Conservation (phyloP, 2,888 invertebrate species). For the Rhimphoctona megacephalus region DNA sequence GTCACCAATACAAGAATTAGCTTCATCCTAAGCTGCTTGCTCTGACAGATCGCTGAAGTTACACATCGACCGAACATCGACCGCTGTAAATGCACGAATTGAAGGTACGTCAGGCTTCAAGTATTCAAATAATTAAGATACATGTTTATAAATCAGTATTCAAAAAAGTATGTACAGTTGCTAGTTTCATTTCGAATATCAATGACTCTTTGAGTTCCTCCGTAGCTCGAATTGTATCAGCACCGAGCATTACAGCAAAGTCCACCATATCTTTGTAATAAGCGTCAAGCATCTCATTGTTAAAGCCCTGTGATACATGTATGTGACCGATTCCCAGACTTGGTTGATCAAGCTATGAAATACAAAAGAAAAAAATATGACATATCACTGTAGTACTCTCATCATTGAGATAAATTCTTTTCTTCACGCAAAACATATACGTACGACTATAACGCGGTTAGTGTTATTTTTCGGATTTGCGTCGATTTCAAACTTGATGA, state of each 20-base stretch:
- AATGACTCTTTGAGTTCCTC: neutral
- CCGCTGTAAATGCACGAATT: neutral
- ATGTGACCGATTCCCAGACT: constrained; percentile 91
- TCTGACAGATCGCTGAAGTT: no score
- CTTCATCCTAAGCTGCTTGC: no score
- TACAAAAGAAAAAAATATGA: constrained; percentile 2
- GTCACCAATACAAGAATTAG: no score
- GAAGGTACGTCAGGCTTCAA: neutral
- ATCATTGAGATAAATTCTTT: neutral
- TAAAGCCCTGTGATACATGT: neutral
- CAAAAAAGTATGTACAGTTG: neutral
- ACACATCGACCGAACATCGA: neutral
- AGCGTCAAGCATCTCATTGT: neutral
- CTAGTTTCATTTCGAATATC: neutral
- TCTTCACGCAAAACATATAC: constrained; percentile 75
- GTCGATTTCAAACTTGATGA: constrained; percentile 95
- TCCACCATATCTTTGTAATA: constrained; percentile 11
- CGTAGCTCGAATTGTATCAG: neutral
- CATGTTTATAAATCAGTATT: no score
- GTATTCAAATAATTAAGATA: no score
- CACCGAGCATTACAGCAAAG: neutral
- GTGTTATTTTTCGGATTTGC: constrained; percentile 96
- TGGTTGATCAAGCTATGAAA: constrained; percentile 93
- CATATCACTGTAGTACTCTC: neutral
- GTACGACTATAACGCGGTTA: constrained; percentile 93